phyloP scores from a whole-genome alignment of 92 coral and sea anemone species.

The Palythoa heliodiscus region DNA sequence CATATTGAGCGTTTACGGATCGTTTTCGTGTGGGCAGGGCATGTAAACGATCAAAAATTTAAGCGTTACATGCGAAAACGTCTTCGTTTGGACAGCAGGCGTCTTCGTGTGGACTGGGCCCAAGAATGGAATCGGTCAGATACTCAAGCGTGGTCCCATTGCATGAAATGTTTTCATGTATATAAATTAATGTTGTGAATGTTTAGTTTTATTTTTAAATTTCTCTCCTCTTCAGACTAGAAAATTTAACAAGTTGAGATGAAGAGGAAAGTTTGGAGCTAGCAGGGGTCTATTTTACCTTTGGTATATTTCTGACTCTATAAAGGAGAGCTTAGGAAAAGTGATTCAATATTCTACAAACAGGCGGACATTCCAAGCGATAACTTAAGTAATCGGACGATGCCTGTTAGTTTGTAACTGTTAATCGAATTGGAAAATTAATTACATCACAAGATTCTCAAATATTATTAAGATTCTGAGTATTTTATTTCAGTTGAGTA shows the following conservation, averaged over 20 bases:
- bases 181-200: background rate
- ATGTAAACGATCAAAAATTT: too few species aligned
- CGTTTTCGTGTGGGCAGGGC: too few species aligned
- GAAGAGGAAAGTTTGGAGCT: background rate
- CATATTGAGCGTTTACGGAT: too few species aligned
- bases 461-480: background rate
- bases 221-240: background rate
- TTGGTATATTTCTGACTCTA: background rate
- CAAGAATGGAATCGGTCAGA: background rate
- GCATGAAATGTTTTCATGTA: background rate
- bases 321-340: background rate
- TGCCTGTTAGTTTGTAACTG: background rate
- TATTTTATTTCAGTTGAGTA: background rate
- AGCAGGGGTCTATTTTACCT: background rate
- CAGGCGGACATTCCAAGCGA: background rate
- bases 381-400: background rate
- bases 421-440: background rate
- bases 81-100: too few species aligned
- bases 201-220: constrained; percentile 1
- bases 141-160: background rate
- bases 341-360: background rate
- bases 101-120: too few species aligned
- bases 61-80: too few species aligned
- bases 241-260: background rate
- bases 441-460: background rate